Evolutionary conservation across 2,113 vertebrate species (phyloP).

Genomic region (Rhinoderma darwinii): DNA sequence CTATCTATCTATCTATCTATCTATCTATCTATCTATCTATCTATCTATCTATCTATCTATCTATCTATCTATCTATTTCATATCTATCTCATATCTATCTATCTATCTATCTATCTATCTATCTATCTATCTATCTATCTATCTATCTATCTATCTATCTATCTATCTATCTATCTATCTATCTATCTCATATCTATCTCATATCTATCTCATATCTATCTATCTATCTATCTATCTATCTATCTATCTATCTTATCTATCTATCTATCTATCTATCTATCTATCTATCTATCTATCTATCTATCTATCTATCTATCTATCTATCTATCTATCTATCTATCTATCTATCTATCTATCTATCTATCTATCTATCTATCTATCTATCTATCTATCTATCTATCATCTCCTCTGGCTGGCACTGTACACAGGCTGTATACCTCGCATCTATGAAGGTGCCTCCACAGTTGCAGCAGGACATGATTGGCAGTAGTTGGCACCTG

Average conservation of each 20-base stretch:
- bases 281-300: slow-evolving; percentile 21
- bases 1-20: too few species aligned
- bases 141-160: background rate
- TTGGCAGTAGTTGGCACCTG: background rate
- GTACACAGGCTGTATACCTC: too few species aligned
- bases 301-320: background rate
- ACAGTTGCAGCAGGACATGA: background rate
- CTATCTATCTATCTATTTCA: background rate
- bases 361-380: background rate
- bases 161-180: slow-evolving; percentile 6
- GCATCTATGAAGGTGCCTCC: background rate
- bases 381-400: background rate
- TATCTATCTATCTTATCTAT: slow-evolving; percentile 4
- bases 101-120: background rate
- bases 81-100: background rate
- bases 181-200: slow-evolving; percentile 1
- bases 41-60: background rate
- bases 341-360: background rate
- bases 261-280: slow-evolving; percentile 2
- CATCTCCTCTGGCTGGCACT: too few species aligned
- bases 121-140: slow-evolving; percentile 18
- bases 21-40: background rate
- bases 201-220: background rate
- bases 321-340: background rate
- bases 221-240: slow-evolving; percentile 5